Evolutionary conservation across 2,113 vertebrate genomes (phyloP).

Genomic region (Poeciliopsis prolifica): DNA sequence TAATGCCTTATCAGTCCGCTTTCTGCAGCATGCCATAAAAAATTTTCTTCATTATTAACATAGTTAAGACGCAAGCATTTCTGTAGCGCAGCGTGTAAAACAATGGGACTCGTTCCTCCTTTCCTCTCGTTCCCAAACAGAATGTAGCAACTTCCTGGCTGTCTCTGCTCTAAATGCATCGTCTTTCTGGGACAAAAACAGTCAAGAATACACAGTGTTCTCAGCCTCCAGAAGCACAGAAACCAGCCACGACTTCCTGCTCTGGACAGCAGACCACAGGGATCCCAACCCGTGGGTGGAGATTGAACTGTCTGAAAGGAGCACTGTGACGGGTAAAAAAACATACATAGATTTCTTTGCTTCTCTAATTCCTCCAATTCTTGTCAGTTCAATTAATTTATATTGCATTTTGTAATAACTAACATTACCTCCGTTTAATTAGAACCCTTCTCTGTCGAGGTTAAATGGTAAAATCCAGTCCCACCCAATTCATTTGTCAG

Average conservation of each 20-base stretch:
- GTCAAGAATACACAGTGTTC: conserved; percentile 47
- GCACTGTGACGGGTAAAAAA: conserved; percentile 77
- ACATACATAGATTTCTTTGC: not conserved
- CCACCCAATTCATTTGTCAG: no score
- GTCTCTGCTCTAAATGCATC: conserved; percentile 79
- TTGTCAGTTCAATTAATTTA: not conserved
- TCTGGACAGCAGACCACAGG: conserved; percentile 62
- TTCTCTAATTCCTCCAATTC: not conserved
- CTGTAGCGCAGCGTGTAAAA: not conserved
- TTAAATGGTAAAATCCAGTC: no score
- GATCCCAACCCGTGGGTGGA: conserved; percentile 79
- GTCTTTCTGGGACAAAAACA: conserved; percentile 73
- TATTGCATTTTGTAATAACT: not conserved
- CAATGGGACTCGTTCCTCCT: conserved; percentile 2
- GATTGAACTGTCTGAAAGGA: conserved; percentile 82
- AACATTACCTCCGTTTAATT: no score
- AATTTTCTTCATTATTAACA: not conserved
- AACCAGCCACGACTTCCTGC: conserved; percentile 21
- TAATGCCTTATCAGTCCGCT: not conserved
- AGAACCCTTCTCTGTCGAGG: no score
- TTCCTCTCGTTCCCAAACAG: conserved; percentile 61
- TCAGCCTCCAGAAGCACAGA: conserved; percentile 65
- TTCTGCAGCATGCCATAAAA: not conserved
- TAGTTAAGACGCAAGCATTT: not conserved
- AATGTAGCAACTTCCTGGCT: conserved; percentile 73